A percentile compares a stretch with the other conserved stretches of the same genome.
Conservation (phyloP, 2,113 vertebrate genomes). For the Pseudorasbora parva region DNA sequence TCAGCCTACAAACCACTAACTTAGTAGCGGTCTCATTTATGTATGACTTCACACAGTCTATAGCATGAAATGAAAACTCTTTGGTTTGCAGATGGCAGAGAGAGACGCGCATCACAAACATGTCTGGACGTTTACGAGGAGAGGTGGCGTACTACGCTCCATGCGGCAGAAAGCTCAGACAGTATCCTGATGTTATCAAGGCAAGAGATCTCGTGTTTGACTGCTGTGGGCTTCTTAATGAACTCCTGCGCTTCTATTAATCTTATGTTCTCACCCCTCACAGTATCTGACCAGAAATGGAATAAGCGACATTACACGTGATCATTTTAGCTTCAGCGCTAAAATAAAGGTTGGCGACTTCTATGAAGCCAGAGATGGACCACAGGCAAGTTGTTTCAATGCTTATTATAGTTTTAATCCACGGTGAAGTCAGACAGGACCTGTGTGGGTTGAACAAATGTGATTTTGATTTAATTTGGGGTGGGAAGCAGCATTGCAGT, state of each 20-base stretch:
- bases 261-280: conserved; percentile 69
- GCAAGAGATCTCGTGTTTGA: conserved; percentile 67
- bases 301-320: conserved; percentile 94
- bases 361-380: conserved; percentile 97
- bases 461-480: neutral
- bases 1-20: neutral
- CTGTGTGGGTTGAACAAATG: too few relatives aligned
- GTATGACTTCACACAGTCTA: neutral
- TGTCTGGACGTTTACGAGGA: conserved; percentile 88
- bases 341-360: conserved; percentile 98
- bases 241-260: conserved; percentile 31
- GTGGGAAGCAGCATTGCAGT: neutral
- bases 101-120: conserved; percentile 88
- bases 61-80: neutral
- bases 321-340: conserved; percentile 98
- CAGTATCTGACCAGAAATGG: conserved; percentile 95
- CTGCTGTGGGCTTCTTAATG: neutral
- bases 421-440: neutral
- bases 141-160: conserved; percentile 93
- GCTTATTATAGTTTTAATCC: neutral
- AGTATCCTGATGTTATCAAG: conserved; percentile 95
- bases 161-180: conserved; percentile 93
- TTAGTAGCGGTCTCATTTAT: neutral
- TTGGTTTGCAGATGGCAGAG: conserved; percentile 85
- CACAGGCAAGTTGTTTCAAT: conserved; percentile 75